Base-by-base conservation (phyloP, 2,888 invertebrate genomes). In the Drosophila bunnanda region DNA sequence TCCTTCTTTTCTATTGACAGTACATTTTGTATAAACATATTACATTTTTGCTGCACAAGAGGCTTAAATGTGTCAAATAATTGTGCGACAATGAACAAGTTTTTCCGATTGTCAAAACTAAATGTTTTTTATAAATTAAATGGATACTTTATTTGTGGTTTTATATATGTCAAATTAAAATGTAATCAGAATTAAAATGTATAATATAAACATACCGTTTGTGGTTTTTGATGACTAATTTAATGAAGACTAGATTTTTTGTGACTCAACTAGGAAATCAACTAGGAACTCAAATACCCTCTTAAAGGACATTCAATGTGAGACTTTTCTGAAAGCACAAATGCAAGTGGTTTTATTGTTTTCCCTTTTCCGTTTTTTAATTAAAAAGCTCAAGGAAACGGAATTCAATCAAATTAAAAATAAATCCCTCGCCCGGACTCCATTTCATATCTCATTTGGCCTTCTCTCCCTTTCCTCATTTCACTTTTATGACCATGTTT, bases 391-490 rank as follows among this genome's bases (percentile, higher is more conserved):
- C 41, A 54, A 41, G 46, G n/a, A 62, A 61, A 58, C 55, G 52
- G 32, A 54, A 62, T 58, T 72, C 53, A 77, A 77, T 73, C 60
- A 72, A 68, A 56, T 52, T 62, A 48, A 61, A 65, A 70, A 53
- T 59, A 66, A 64, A 44, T 36, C 50, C 34, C 53, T 48, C 2
- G 30, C 10, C 53, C 13, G 44, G 44, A 6, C 30, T 30, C 52
- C 36, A 25, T 25, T 20, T 32, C 36, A 25, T 54, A 39, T 62
- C 46, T 46, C 46, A 36, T 20, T 46, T 4, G 38, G 48, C 25
- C 28, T 30, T 43, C 57, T 8, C 5, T 46, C 15, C 7, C 12
- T n/a, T n/a, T n/a, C n/a, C n/a, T n/a, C n/a, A n/a, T 13, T 17
- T 20, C 8, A 36, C 25, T 30, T 28, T 66, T 44, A 53, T 54